Evolutionary conservation across 2,888 invertebrate genomes (phyloP).

Genomic region (Gerris lacustris): DNA sequence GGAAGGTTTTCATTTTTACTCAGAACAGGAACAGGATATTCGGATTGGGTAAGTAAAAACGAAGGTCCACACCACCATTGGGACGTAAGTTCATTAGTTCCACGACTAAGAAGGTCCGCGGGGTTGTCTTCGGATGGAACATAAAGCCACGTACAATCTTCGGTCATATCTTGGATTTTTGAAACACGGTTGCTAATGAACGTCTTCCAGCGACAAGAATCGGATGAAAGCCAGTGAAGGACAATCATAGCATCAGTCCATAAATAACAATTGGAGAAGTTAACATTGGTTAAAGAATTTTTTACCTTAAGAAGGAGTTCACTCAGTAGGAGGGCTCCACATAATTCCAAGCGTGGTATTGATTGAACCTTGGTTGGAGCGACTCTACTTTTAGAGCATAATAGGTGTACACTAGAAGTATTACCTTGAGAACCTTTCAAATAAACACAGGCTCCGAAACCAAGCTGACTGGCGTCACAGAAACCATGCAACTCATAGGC

Average conservation of each 20-base stretch:
- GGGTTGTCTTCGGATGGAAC: conserved; percentile 12
- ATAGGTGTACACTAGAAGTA: conserved; percentile 17
- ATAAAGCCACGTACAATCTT: conserved; percentile 7
- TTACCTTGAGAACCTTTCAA: conserved; percentile 22
- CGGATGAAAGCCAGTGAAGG: conserved; percentile 12
- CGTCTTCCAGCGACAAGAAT: conserved; percentile 14
- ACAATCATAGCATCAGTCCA: conserved; percentile 20
- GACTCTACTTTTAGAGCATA: conserved; percentile 30
- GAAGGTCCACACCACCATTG: background rate
- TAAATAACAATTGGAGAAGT: conserved; percentile 17
- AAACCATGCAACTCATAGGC: conserved; percentile 23
- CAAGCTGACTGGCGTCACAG: conserved; percentile 22
- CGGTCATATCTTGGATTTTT: conserved; percentile 5
- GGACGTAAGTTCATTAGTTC: background rate
- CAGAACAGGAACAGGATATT: background rate
- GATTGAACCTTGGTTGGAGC: conserved; percentile 28
- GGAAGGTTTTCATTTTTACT: background rate
- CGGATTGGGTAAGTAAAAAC: background rate
- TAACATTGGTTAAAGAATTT: background rate
- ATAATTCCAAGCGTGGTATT: conserved; percentile 22
- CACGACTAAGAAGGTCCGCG: conserved; percentile 11
- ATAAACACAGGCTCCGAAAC: conserved; percentile 31
- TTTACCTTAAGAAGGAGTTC: conserved; percentile 23
- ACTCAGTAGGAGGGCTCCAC: conserved; percentile 26
- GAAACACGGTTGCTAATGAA: conserved; percentile 17